Evolutionary conservation across 2,888 invertebrate species (phyloP), one percentile per base, ranked within the genome.

Genomic region (Panorpa germanica): DNA sequence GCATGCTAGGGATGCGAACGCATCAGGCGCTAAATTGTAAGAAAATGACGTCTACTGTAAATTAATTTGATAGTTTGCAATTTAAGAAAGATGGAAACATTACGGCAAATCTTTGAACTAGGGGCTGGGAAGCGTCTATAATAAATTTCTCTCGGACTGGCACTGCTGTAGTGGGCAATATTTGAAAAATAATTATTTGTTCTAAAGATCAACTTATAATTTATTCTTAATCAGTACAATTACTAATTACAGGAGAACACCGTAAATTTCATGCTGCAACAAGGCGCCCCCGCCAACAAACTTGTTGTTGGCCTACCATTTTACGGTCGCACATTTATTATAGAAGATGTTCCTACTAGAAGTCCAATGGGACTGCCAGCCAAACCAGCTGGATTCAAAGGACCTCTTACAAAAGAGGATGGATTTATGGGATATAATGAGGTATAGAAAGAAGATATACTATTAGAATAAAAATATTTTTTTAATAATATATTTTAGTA

Each of bases 371-470:
- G 53, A 3, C 53, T 53, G 30, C 47, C 47, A 5, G 64, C 68
- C 0, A 53, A 63, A 34, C 58, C 57, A 11, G 51, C 52, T 5
- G 81, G 81, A 1, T 81, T 81, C 45, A 65, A 66, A 39, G 88
- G 86, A 2, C 77, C 78, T 1, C 77, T 59, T 38, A 85, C 78
- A 2, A 61, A 64, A 11, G 80, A 85, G 49, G 65, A 70, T 39
- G 86, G 86, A 0, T 83, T 83, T 40, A 66, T 86, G 55, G 88
- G 86, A 2, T 88, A 81, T 46, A 85, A 86, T 48, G 88, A 88
- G 65, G 77, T 77, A 46, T 45, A 39, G 34, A 32, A 28, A 23
- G 33, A 12, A 29, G 20, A 10, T 17, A 15, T 28, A 15, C 18
- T 12, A 12, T 29, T 10, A 22, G 13, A 15, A 21, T 21, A 16